Base-by-base conservation (phyloP, 2,113 vertebrate genomes). In the Crotalus helleri region DNA sequence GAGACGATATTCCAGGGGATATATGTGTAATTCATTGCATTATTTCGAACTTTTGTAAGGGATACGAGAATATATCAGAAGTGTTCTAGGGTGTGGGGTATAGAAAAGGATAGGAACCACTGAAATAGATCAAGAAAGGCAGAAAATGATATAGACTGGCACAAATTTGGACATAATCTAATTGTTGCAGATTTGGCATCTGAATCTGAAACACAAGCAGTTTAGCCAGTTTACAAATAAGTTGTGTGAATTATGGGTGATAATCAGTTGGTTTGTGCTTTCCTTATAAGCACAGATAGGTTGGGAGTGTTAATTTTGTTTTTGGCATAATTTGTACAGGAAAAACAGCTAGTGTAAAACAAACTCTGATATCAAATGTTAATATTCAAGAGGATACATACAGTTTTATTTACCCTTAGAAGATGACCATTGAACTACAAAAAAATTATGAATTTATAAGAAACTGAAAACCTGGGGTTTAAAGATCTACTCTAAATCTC, bases 151-250 rank as follows among this genome's bases (percentile, higher is more conserved):
- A 44, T 12, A 91, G 0, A 89, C 29, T 95, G 54, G 59, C 91
- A 89, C 0, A 53, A 85, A 61, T 94, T 2, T 24, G 26, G 90
- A 90, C 94, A 88, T 94, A 95, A 94, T 92, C 29, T 2, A 12
- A 92, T 94, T 95, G 95, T 10, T 92, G 94, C 44, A 26, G 90
- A 57, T 17, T 93, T 95, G 93, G 92, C 24, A 53, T 93, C 92
- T 93, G 59, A 94, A 90, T 91, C 89, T 64, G 88, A 94, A 94
- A 91, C 10, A 61, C n/a, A 94, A 93, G 29, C 59, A 94, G 53
- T 94, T 57, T 96, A 94, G 23, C 11, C 15, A 90, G 1, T 58
- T 90, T 89, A 89, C 23, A 90, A 13, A 1, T 54, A 51, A 92
- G 85, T 0, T 55, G 7, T 89, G 54, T 89, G 53, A 92, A 95